phyloP scores from a whole-genome alignment of 2,888 invertebrate species.

The Philonicus albiceps region DNA sequence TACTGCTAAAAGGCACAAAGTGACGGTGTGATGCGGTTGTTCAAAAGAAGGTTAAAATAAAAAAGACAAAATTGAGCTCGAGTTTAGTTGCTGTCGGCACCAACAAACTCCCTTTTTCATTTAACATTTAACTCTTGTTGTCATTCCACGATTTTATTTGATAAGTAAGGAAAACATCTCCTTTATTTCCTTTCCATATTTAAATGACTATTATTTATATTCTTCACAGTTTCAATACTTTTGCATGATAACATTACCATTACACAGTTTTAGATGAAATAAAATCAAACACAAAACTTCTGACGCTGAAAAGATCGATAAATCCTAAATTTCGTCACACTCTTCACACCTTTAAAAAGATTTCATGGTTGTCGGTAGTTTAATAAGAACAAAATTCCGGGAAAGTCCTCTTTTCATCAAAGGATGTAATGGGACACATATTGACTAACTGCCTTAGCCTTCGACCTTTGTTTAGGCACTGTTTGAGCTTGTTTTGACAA shows the following conservation, averaged over 20 bases:
- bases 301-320: neutral
- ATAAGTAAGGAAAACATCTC: neutral
- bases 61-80: neutral
- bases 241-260: neutral
- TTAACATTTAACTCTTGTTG: neutral
- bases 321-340: constrained; percentile 28
- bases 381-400: neutral
- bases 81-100: neutral
- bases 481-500: neutral
- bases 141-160: neutral
- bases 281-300: neutral
- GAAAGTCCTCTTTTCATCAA: neutral
- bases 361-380: constrained; percentile 16
- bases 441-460: neutral
- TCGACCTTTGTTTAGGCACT: neutral
- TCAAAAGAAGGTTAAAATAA: constrained; percentile 22
- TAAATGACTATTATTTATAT: neutral
- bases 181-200: neutral
- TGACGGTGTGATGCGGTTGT: constrained; percentile 42
- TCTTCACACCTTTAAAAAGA: neutral
- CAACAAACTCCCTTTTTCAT: neutral
- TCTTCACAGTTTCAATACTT: neutral
- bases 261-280: neutral
- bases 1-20: constrained; percentile 46
- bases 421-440: neutral